Conservation (phyloP, 1,140 invertebrate genomes). For the Pachyrhynchus sulphureomaculatus region DNA sequence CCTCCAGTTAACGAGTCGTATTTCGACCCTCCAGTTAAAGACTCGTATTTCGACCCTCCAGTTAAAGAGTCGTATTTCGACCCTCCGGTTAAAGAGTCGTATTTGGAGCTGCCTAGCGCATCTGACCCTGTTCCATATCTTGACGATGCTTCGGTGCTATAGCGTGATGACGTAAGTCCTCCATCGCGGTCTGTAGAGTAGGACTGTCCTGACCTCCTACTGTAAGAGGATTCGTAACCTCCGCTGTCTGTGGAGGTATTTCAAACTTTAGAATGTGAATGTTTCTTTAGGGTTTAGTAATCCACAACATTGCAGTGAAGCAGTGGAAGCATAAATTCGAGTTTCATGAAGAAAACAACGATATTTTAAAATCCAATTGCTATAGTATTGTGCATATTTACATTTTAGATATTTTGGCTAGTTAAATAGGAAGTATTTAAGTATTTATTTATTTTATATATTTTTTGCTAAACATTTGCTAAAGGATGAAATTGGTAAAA, state of each 20-base stretch:
- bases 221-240: conserved; percentile 44
- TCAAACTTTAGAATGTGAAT: background rate
- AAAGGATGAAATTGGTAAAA: background rate
- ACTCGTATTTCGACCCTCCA: background rate
- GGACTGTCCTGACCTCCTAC: conserved; percentile 36
- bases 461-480: no score
- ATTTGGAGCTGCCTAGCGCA: conserved; percentile 27
- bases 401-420: no score
- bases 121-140: conserved; percentile 35
- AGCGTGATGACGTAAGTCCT: conserved; percentile 32
- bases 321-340: background rate
- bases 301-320: background rate
- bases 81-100: conserved; percentile 6
- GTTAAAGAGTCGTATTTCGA: conserved; percentile 13
- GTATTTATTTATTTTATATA: no score
- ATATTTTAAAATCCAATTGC: background rate
- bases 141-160: conserved; percentile 22
- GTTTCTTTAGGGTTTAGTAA: background rate
- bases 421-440: no score
- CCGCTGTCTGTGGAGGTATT: conserved; percentile 40
- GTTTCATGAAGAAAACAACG: background rate
- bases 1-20: background rate
- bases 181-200: conserved; percentile 40
- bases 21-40: conserved; percentile 2
- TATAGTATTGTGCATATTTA: no score